Percentiles rank a stretch among this genome's conserved stretches.
Evolutionary conservation across 2,888 invertebrate genomes (phyloP).

Genomic region (Hanleya hanleyi): DNA sequence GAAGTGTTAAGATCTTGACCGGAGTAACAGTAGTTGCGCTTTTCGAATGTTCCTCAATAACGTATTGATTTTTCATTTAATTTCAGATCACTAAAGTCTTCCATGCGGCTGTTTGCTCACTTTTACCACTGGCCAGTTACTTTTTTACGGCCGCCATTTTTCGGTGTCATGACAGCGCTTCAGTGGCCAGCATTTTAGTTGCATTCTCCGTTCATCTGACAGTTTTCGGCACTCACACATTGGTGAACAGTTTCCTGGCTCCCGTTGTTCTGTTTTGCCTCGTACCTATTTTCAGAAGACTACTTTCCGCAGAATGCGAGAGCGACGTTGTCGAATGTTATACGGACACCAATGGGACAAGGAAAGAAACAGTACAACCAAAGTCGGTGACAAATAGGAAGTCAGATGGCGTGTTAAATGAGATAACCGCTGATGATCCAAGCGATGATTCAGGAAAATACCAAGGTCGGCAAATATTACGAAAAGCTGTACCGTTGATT

Average conservation of each 20-base stretch:
- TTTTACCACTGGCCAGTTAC: slow-evolving; percentile 50
- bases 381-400: too few relatives aligned
- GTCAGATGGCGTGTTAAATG: too few relatives aligned
- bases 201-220: slow-evolving; percentile 49
- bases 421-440: too few relatives aligned
- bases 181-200: slow-evolving; percentile 49
- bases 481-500: not conserved
- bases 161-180: slow-evolving; percentile 44
- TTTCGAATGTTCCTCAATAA: too few relatives aligned
- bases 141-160: slow-evolving; percentile 41
- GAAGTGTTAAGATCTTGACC: too few relatives aligned
- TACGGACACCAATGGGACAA: too few relatives aligned
- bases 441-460: too few relatives aligned
- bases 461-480: too few relatives aligned
- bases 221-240: slow-evolving; percentile 61
- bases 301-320: too few relatives aligned
- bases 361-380: too few relatives aligned
- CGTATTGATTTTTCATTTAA: slow-evolving; percentile 3
- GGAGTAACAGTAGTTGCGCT: too few relatives aligned
- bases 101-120: slow-evolving; percentile 46
- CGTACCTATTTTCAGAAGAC: not conserved
- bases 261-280: slow-evolving; percentile 47
- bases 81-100: slow-evolving; percentile 51
- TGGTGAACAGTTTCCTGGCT: slow-evolving; percentile 58
- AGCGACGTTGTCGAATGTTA: too few relatives aligned